Conservation (phyloP, 2,888 invertebrate genomes). For the Rhagonycha fulva region DNA sequence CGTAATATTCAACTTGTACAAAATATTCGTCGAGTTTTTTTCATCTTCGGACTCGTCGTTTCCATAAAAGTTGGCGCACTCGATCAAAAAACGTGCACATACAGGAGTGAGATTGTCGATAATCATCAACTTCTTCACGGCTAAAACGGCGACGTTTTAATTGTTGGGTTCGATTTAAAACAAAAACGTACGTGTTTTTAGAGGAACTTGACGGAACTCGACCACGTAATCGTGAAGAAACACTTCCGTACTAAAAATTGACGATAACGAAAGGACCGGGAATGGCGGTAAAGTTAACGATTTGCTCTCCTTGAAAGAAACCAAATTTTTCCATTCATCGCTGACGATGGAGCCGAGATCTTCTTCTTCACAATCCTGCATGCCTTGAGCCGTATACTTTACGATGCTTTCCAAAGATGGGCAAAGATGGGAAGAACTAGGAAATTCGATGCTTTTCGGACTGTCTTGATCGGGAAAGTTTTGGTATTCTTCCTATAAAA, state of each 20-base stretch:
- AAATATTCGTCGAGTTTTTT: constrained; percentile 23
- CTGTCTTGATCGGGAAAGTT: neutral
- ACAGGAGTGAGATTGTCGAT: constrained; percentile 53
- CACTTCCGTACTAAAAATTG: constrained; percentile 24
- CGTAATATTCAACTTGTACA: constrained; percentile 32
- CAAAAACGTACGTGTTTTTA: constrained; percentile 38
- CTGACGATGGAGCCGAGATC: neutral
- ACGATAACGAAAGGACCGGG: neutral
- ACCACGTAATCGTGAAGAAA: constrained; percentile 32
- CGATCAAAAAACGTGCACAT: constrained; percentile 35
- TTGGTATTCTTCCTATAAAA: neutral
- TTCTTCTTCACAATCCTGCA: neutral
- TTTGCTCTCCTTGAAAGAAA: neutral
- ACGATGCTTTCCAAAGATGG: neutral
- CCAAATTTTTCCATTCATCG: neutral
- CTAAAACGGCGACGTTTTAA: neutral
- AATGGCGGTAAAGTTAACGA: neutral
- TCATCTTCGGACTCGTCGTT: constrained; percentile 18
- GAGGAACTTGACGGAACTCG: constrained; percentile 35
- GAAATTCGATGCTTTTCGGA: neutral
- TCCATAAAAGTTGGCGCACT: constrained; percentile 44
- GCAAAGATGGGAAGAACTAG: neutral
- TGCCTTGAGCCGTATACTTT: neutral
- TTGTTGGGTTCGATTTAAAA: neutral
- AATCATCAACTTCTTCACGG: constrained; percentile 45